Percentiles rank a stretch among this genome's conserved stretches.
Conservation (phyloP, 2,113 vertebrate genomes). For the Parus major region DNA sequence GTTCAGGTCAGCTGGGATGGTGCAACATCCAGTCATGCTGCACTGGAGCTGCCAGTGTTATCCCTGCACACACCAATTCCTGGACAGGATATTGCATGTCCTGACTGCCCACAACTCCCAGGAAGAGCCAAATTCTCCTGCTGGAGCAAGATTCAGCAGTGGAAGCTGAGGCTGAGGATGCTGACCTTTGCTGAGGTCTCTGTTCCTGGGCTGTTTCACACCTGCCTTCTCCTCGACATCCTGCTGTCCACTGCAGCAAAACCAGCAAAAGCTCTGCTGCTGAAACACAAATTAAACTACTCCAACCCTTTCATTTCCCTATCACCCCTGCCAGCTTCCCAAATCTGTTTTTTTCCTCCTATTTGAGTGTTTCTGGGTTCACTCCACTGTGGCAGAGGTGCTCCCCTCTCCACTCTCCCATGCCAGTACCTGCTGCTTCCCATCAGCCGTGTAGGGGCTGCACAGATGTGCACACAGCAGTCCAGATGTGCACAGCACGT, state of each 20-base stretch:
- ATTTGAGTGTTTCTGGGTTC: background rate
- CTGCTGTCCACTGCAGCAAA: background rate
- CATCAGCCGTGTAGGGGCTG: background rate
- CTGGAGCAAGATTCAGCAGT: background rate
- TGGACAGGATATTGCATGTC: background rate
- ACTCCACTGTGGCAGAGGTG: background rate
- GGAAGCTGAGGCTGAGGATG: background rate
- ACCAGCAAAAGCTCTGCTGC: background rate
- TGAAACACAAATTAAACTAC: background rate
- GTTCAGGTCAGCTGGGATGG: background rate
- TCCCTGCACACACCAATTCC: accelerated
- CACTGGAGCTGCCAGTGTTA: background rate
- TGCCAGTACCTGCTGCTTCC: background rate
- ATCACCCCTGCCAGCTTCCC: background rate
- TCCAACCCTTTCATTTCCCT: background rate
- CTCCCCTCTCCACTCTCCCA: background rate
- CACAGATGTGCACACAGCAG: background rate
- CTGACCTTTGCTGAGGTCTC: background rate
- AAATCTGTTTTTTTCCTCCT: background rate
- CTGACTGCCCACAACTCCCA: background rate
- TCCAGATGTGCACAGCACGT: background rate
- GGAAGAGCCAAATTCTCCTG: background rate
- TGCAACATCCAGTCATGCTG: background rate
- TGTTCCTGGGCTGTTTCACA: background rate
- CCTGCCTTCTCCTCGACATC: background rate